Base-by-base conservation (phyloP, 2,113 vertebrate genomes). In the Chionis minor region DNA sequence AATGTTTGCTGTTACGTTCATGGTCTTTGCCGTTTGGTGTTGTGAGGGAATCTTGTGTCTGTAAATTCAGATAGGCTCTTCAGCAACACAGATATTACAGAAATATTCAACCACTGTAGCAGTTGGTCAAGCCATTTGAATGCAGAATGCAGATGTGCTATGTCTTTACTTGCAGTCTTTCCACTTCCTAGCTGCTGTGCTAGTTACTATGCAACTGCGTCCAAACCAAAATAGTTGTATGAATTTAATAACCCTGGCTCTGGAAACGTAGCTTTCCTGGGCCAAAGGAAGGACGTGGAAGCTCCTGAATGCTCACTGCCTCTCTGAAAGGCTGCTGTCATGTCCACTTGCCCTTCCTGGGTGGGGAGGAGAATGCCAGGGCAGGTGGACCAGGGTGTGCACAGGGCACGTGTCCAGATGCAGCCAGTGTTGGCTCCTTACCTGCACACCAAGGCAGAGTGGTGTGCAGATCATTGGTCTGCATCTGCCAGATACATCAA, bases 381-480 rank as follows among this genome's bases (percentile, higher is more conserved):
- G 6, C 7, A 28, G 14, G 5, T 14, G 22, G 10, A 38, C 10
- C 0, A 6, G 13, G 19, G 3, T 4, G 14, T 1, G 1, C 0
- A 1, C 19, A 44, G 30, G 22, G 10, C 26, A 52, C 0, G 1
- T 19, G 51, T 8, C 16, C 5, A 8, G 21, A 15, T 47, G 32
- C 51, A 70, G 47, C 22, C 52, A 44, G 18, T 0, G 0, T 23
- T 0, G 1, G 7, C 32, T 42, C 24, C 32, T 73, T 21, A 45
- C 11, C 22, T 1, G 0, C 42, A 22, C 27, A 40, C 2, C 28
- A 30, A 30, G 4, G 30, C 38, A 54, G 33, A 65, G 27, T 13
- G 79, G 11, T 1, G 0, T 77, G 63, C 1, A 2, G 19, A 30
- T 33, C 4, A 2, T 10, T 66, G 30, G 18, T 80, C 42, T 45